These are phyloP conservation scores for Melieria picta DNA, from an alignment of 2,888 invertebrate genomes.

Conservation along the genomic window DNA sequence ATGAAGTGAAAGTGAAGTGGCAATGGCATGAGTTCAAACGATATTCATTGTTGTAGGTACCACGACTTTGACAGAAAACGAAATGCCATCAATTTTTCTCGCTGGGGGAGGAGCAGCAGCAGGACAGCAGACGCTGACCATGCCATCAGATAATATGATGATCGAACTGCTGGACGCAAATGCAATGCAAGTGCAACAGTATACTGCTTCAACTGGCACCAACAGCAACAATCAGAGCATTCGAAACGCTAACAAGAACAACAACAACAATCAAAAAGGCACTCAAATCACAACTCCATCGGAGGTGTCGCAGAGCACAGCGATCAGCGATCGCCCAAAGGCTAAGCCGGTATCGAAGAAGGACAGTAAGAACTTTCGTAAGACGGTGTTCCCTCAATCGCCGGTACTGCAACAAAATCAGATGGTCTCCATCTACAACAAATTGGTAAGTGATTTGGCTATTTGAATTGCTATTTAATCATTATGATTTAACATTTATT, in stretches of 20 bases:
- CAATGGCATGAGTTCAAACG: background rate
- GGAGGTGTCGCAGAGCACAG: conserved; percentile 72
- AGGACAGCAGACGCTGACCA: conserved; percentile 32
- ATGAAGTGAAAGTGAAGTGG: too few relatives aligned
- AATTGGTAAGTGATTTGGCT: conserved; percentile 58
- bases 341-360: conserved; percentile 84
- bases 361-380: conserved; percentile 79
- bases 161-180: conserved; percentile 35
- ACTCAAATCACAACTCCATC: conserved; percentile 65
- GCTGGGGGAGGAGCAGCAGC: conserved; percentile 16
- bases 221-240: conserved; percentile 41
- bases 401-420: conserved; percentile 62
- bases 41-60: conserved; percentile 2
- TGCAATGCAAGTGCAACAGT: conserved; percentile 19
- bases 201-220: conserved; percentile 38
- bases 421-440: conserved; percentile 66
- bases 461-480: background rate
- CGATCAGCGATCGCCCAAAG: conserved; percentile 85
- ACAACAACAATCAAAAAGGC: conserved; percentile 41
- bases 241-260: conserved; percentile 44
- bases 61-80: conserved; percentile 27
- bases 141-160: conserved; percentile 21
- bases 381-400: conserved; percentile 67
- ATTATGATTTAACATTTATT: background rate
- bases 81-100: conserved; percentile 31